Conservation (phyloP, 2,113 vertebrate genomes). For the Sorex fumeus region DNA sequence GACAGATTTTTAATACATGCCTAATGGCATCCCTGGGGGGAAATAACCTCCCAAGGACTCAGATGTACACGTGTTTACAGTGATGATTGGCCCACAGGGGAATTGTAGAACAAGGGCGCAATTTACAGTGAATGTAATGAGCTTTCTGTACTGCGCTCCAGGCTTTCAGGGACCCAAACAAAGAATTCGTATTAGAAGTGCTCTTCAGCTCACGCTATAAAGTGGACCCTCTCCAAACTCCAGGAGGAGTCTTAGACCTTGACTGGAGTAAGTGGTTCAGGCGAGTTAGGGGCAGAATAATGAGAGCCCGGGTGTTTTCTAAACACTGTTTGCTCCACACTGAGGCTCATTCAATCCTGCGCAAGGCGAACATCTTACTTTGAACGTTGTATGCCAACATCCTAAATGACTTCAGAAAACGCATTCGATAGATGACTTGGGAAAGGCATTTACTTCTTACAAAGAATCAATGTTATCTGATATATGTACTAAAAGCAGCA, state of each 20-base stretch:
- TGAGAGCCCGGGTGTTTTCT: constrained; percentile 73
- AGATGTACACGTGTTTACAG: constrained; percentile 83
- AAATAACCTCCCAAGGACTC: constrained; percentile 59
- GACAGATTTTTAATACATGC: constrained; percentile 81
- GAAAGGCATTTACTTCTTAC: background rate
- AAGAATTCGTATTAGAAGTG: constrained; percentile 71
- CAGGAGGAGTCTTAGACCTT: constrained; percentile 72
- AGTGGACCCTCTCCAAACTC: constrained; percentile 75
- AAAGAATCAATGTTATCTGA: background rate
- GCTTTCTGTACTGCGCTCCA: constrained; percentile 73
- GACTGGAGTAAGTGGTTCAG: constrained; percentile 82
- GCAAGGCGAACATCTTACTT: constrained; percentile 66
- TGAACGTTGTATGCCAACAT: constrained; percentile 38
- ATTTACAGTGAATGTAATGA: constrained; percentile 81
- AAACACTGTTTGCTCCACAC: constrained; percentile 63
- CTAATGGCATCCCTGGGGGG: constrained; percentile 22
- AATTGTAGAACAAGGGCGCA: constrained; percentile 79
- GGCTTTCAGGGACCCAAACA: constrained; percentile 76
- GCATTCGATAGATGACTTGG: constrained; percentile 47
- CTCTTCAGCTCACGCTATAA: constrained; percentile 78
- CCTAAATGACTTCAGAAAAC: constrained; percentile 36
- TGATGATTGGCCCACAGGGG: constrained; percentile 67
- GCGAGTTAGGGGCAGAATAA: constrained; percentile 80
- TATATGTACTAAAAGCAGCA: accelerated
- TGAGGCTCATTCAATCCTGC: constrained; percentile 61